Evolutionary conservation across 2,113 vertebrate species (phyloP).

Genomic region (Leptobrachium leishanense): DNA sequence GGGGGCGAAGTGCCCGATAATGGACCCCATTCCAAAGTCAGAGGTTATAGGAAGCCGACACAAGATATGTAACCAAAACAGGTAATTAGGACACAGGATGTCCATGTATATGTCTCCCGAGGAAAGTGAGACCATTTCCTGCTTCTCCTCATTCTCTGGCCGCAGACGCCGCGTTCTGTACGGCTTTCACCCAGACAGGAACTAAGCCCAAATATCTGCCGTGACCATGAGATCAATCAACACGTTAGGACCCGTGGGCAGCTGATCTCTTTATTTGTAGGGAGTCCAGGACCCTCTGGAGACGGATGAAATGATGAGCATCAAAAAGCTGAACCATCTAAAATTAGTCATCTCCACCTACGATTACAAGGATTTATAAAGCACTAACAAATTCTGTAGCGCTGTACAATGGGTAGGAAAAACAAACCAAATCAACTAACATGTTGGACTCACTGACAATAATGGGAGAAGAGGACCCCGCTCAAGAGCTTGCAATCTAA

Average conservation of each 20-base stretch:
- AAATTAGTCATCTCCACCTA: too few relatives aligned
- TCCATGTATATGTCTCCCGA: neutral
- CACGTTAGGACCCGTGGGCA: neutral
- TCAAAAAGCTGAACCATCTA: too few relatives aligned
- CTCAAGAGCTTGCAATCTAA: too few relatives aligned
- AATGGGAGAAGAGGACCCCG: too few relatives aligned
- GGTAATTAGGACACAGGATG: slow-evolving; percentile 27
- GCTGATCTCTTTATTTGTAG: neutral
- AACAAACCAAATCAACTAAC: too few relatives aligned
- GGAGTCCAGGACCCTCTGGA: neutral
- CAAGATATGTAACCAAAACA: neutral
- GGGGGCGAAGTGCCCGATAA: too few relatives aligned
- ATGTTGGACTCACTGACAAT: too few relatives aligned
- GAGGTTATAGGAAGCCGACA: slow-evolving; percentile 23
- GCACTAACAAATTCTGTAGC: too few relatives aligned
- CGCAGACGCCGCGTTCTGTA: neutral
- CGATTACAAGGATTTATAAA: too few relatives aligned
- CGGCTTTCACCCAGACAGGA: slow-evolving; percentile 63
- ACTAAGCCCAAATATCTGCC: slow-evolving; percentile 55
- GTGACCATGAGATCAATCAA: neutral
- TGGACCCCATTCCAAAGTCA: slow-evolving; percentile 8
- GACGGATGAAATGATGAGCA: too few relatives aligned
- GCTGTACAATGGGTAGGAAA: too few relatives aligned
- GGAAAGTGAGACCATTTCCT: slow-evolving; percentile 42
- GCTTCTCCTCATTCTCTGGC: neutral